Conservation (phyloP, 1,140 invertebrate genomes). For the Sminthurides bifidus region DNA sequence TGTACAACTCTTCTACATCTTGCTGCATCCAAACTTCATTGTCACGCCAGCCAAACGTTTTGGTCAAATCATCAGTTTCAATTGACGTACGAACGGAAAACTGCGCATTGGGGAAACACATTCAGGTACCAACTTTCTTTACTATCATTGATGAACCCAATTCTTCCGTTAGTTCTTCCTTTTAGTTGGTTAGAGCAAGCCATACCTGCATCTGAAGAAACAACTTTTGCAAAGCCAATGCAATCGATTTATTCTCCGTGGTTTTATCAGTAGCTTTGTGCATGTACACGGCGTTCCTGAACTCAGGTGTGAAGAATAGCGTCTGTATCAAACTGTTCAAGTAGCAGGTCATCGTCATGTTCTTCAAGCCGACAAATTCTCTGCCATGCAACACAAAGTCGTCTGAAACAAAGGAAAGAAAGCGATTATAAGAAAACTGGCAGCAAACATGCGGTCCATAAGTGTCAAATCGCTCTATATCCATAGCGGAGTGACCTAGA, state of each 20-base stretch:
- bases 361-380: constrained; percentile 75
- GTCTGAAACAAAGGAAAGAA: neutral
- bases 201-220: constrained; percentile 73
- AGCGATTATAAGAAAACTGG: no score
- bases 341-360: constrained; percentile 91
- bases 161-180: no score
- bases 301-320: constrained; percentile 89
- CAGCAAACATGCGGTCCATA: neutral
- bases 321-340: constrained; percentile 81
- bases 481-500: neutral
- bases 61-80: constrained; percentile 76
- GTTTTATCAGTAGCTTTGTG: constrained; percentile 61
- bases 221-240: constrained; percentile 73
- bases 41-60: constrained; percentile 83
- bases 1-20: constrained; percentile 62
- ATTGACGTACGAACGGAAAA: constrained; percentile 60
- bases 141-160: no score
- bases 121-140: neutral
- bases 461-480: neutral
- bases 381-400: neutral
- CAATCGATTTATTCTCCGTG: constrained; percentile 57
- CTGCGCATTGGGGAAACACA: constrained; percentile 35
- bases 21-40: constrained; percentile 86
- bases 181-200: no score
- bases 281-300: constrained; percentile 77